Percentiles rank a stretch among this genome's conserved stretches.
phyloP scores from a whole-genome alignment of 2,888 invertebrate species.

The Phortica okadai region DNA sequence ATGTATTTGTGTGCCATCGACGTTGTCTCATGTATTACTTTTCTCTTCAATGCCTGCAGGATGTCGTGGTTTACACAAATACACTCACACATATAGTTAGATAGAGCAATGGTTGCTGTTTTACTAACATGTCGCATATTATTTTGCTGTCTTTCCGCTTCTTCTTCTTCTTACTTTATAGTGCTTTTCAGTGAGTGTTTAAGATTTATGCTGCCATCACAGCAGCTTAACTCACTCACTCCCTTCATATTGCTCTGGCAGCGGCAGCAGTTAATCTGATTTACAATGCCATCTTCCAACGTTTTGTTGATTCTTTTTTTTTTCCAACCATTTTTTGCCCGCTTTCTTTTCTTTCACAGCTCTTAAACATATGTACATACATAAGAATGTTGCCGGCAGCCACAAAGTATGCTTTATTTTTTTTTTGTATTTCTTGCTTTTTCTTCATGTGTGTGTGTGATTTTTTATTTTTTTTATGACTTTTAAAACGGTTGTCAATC shows the following conservation, averaged over 20 bases:
- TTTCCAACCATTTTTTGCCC: neutral
- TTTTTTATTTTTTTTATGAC: slow-evolving; percentile 36
- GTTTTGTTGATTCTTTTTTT: slow-evolving; percentile 1
- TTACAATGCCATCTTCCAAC: slow-evolving; percentile 26
- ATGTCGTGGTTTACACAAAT: too few relatives aligned
- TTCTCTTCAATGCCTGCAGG: neutral
- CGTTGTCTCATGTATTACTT: neutral
- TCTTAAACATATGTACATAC: neutral
- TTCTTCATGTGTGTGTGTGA: neutral
- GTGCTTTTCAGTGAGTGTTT: neutral
- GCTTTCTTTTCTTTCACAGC: neutral
- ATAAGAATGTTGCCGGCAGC: neutral
- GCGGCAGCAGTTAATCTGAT: slow-evolving; percentile 29
- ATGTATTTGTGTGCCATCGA: slow-evolving; percentile 4
- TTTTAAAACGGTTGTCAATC: slow-evolving; percentile 45
- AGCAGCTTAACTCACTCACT: neutral
- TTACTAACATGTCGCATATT: neutral
- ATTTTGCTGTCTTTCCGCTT: neutral
- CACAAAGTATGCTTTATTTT: neutral
- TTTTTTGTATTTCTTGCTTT: neutral
- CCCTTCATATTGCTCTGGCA: neutral
- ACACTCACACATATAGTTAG: too few relatives aligned
- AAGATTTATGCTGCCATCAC: slow-evolving; percentile 15
- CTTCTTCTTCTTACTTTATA: neutral
- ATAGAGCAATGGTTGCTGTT: neutral